Conservation (phyloP, 1,140 invertebrate species). For the Zeugodacus cucurbitae region DNA sequence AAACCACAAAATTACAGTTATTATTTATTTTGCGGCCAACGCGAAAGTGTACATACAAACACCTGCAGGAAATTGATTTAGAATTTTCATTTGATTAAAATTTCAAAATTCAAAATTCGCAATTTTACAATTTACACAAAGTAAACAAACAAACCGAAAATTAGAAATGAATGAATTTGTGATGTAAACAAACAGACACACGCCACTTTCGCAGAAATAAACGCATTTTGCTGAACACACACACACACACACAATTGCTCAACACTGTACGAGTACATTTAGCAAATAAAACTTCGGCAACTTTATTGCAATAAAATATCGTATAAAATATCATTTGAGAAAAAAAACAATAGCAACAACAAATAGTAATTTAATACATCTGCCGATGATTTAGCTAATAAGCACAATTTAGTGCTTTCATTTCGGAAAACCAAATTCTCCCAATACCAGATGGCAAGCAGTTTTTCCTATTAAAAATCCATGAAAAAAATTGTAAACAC, state of each 20-base stretch:
- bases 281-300: background rate
- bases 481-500: background rate
- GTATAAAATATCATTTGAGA: background rate
- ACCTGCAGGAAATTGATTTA: too few species aligned
- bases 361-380: background rate
- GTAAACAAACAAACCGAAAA: too few species aligned
- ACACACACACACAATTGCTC: background rate
- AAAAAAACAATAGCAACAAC: background rate
- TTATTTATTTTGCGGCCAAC: too few species aligned
- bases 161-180: too few species aligned
- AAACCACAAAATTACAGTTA: too few species aligned
- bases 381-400: background rate
- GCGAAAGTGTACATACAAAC: too few species aligned
- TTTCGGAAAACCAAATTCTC: background rate
- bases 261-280: background rate
- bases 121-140: too few species aligned
- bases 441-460: background rate
- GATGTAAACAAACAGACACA: too few species aligned
- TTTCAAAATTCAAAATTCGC: too few species aligned
- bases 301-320: background rate
- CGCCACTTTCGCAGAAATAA: background rate
- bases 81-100: too few species aligned
- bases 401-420: background rate
- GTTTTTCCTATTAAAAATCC: background rate
- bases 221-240: background rate